Conservation (phyloP, 2,888 invertebrate genomes). For the Tachystola acroxantha region DNA sequence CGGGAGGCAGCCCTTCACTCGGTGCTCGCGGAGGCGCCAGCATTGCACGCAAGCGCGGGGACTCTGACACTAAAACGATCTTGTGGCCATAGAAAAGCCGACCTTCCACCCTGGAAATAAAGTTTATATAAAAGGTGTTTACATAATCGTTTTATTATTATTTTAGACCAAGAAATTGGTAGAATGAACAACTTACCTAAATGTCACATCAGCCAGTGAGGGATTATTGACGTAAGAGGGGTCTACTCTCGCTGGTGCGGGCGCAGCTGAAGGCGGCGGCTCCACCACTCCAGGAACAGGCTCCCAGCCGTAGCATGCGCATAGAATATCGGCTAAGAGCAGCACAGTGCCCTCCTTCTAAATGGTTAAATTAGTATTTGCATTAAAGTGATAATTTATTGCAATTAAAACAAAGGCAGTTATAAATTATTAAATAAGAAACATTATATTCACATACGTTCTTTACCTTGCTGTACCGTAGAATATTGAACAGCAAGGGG, state of each 20-base stretch:
- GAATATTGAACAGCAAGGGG: slow-evolving; percentile 92
- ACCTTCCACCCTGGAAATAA: slow-evolving; percentile 85
- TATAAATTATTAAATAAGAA: too few relatives aligned
- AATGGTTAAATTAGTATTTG: too few relatives aligned
- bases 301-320: slow-evolving; percentile 93
- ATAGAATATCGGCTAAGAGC: slow-evolving; percentile 91
- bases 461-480: slow-evolving; percentile 90
- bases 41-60: slow-evolving; percentile 91
- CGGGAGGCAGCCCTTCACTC: slow-evolving; percentile 32
- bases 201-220: slow-evolving; percentile 94
- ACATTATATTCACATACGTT: too few relatives aligned
- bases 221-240: slow-evolving; percentile 96
- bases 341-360: slow-evolving; percentile 93
- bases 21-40: slow-evolving; percentile 69
- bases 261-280: slow-evolving; percentile 77
- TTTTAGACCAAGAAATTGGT: not conserved
- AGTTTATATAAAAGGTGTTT: too few relatives aligned
- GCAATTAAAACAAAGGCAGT: too few relatives aligned
- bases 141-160: not conserved
- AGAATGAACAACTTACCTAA: slow-evolving; percentile 70
- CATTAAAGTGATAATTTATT: too few relatives aligned
- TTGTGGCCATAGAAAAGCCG: slow-evolving; percentile 95
- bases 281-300: slow-evolving; percentile 80
- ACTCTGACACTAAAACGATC: slow-evolving; percentile 94
- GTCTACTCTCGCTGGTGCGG: slow-evolving; percentile 88